phyloP scores from a whole-genome alignment of 1,140 invertebrate genomes.

The Drosophila ohnishii region DNA sequence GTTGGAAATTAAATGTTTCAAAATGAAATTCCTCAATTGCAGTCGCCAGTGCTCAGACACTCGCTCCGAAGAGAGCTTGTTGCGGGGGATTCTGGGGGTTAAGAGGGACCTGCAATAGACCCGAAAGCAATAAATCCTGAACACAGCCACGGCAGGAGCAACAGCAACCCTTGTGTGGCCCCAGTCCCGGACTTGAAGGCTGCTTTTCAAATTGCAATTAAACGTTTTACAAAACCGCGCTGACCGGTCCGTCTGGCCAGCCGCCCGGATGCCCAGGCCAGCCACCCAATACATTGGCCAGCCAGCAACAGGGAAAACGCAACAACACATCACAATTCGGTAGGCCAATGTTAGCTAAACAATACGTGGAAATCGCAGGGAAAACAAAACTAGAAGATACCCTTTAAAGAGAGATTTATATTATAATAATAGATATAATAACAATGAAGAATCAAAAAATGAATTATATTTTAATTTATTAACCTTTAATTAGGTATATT shows the following conservation, averaged over 20 bases:
- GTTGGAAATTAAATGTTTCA: constrained; percentile 80
- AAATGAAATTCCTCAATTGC: constrained; percentile 82
- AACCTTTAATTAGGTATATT: too few relatives aligned
- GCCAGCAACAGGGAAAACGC: constrained; percentile 11
- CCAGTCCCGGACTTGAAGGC: constrained; percentile 34
- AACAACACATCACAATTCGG: constrained; percentile 18
- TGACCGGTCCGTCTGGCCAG: constrained; percentile 60
- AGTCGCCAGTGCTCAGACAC: constrained; percentile 71
- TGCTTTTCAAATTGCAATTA: constrained; percentile 81
- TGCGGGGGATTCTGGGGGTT: background rate
- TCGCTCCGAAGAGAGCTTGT: constrained; percentile 15
- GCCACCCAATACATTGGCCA: constrained; percentile 4
- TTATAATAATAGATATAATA: too few relatives aligned
- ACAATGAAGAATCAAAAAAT: too few relatives aligned
- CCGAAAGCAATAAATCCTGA: constrained; percentile 77
- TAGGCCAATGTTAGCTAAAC: constrained; percentile 72
- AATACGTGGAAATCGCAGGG: constrained; percentile 13
- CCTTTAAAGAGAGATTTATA: constrained; percentile 5
- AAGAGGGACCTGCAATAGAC: constrained; percentile 55
- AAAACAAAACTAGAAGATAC: background rate
- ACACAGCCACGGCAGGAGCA: constrained; percentile 39
- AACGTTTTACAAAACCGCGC: constrained; percentile 81
- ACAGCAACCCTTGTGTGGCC: constrained; percentile 59
- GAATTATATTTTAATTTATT: too few relatives aligned
- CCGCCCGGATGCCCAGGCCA: constrained; percentile 10